A percentile compares a stretch with the other conserved stretches of the same genome.
Conservation (phyloP, 2,797 vertebrate species). For the Alfaro cultratus region DNA sequence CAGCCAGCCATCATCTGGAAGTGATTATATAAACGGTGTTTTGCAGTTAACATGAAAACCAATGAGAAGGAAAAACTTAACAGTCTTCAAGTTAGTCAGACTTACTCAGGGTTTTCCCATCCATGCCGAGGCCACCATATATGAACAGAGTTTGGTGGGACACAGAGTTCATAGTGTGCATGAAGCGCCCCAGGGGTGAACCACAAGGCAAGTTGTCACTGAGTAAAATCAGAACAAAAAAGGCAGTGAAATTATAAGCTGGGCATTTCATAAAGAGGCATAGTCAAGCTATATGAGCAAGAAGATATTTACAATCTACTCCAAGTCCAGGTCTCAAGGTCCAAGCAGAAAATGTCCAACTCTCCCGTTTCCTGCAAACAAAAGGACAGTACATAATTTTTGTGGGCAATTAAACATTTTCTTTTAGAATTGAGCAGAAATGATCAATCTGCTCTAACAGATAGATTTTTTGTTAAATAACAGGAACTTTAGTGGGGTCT, state of each 20-base stretch:
- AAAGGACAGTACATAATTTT: background rate
- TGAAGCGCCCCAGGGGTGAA: conserved; percentile 86
- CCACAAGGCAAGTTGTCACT: conserved; percentile 51
- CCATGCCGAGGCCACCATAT: conserved; percentile 89
- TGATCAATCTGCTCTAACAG: background rate
- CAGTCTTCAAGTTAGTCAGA: conserved; percentile 23
- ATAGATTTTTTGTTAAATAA: background rate
- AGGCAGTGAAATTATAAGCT: background rate
- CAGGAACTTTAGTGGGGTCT: background rate
- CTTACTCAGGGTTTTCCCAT: conserved; percentile 90
- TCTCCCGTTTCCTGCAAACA: conserved; percentile 84
- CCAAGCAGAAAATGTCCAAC: conserved; percentile 91
- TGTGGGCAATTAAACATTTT: background rate
- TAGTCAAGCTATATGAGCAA: background rate
- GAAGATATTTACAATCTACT: conserved; percentile 85
- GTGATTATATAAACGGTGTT: background rate
- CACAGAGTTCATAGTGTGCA: conserved; percentile 90
- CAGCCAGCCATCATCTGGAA: conserved; percentile 92
- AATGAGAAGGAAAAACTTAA: background rate
- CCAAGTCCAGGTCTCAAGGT: conserved; percentile 93
- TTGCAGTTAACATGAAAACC: background rate
- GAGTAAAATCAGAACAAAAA: background rate
- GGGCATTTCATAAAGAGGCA: background rate
- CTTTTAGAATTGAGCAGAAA: background rate
- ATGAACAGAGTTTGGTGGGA: conserved; percentile 88